phyloP scores from a whole-genome alignment of 2,797 vertebrate genomes.

The Crypturellus tataupa region DNA sequence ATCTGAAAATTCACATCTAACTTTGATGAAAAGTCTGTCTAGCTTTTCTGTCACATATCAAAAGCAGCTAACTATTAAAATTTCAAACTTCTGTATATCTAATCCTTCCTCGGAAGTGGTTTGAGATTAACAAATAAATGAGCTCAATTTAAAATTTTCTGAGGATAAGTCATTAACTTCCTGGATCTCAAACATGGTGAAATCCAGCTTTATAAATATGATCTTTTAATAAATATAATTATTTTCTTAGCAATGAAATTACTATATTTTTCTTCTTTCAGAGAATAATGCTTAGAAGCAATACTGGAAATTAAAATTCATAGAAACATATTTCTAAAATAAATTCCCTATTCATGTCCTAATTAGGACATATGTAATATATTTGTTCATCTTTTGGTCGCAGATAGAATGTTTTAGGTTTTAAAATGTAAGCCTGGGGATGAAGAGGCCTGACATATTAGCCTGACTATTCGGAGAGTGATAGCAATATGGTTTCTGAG shows the following conservation, averaged over 20 bases:
- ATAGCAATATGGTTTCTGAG: neutral
- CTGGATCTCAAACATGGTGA: neutral
- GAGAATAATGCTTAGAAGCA: neutral
- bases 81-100: conserved; percentile 21
- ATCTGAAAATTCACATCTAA: neutral
- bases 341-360: neutral
- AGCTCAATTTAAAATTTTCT: conserved; percentile 7
- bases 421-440: neutral
- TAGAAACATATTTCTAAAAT: neutral
- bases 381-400: neutral
- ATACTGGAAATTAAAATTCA: neutral
- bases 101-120: conserved; percentile 15
- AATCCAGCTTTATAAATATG: neutral
- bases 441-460: neutral
- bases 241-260: neutral
- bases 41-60: conserved; percentile 12
- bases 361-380: neutral
- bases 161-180: neutral
- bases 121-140: conserved; percentile 5
- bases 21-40: conserved; percentile 30
- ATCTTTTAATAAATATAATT: neutral
- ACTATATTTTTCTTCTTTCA: neutral
- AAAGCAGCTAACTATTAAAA: conserved; percentile 22
- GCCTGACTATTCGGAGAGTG: neutral
- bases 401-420: neutral